These are phyloP conservation scores for Lagenorhynchus albirostris DNA, from an alignment of 2,113 vertebrate species.

Conservation along the genomic window DNA sequence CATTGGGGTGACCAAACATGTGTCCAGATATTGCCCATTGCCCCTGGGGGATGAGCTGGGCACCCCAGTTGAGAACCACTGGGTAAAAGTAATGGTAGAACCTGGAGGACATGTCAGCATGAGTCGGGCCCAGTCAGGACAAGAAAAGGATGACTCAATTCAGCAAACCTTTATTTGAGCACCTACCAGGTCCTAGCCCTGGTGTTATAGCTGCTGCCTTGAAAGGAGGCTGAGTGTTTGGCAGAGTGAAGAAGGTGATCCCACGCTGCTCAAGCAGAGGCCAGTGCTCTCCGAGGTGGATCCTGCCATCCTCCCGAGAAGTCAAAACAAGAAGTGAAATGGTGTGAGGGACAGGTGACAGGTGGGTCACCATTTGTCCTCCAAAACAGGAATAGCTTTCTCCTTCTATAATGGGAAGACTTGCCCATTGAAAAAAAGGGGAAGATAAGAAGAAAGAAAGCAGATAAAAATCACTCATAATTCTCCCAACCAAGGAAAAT, in stretches of 20 bases:
- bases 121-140: background rate
- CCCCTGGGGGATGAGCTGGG: background rate
- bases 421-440: background rate
- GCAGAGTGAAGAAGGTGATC: too few species aligned
- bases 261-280: background rate
- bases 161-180: background rate
- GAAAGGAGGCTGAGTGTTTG: too few species aligned
- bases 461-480: background rate
- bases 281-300: background rate
- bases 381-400: background rate
- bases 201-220: background rate
- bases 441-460: background rate
- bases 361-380: background rate
- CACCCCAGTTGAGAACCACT: background rate
- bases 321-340: background rate
- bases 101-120: background rate
- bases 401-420: background rate
- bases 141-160: background rate
- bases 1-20: background rate
- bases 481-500: background rate
- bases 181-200: background rate
- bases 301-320: rapidly evolving
- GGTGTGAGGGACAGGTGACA: background rate
- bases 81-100: background rate
- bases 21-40: background rate